Conservation (phyloP, 2,113 vertebrate genomes). For the Haliaeetus leucogaster region DNA sequence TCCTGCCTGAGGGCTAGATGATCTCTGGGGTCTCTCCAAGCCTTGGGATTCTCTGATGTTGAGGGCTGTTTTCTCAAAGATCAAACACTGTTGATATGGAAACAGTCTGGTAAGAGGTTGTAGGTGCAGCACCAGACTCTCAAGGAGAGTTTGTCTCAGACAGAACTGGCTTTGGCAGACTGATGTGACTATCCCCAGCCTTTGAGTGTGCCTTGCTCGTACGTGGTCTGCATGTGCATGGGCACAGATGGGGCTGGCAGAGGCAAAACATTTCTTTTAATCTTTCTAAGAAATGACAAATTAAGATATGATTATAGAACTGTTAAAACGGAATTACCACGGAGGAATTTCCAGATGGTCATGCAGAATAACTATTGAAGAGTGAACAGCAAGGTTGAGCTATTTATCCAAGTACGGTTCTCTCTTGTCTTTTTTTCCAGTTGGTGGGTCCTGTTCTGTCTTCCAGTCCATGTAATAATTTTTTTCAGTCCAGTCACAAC, state of each 20-base stretch:
- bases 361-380: slow-evolving; percentile 10
- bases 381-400: slow-evolving; percentile 8
- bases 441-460: neutral
- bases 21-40: neutral
- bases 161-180: neutral
- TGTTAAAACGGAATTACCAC: slow-evolving; percentile 38
- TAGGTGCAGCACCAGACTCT: neutral
- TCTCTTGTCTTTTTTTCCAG: neutral
- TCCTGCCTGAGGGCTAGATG: neutral
- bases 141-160: neutral
- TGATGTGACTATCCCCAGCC: neutral
- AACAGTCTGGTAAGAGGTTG: neutral
- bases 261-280: slow-evolving; percentile 13
- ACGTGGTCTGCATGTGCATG: neutral
- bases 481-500: neutral
- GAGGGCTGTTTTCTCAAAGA: neutral
- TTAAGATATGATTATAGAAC: slow-evolving; percentile 48
- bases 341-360: slow-evolving; percentile 53
- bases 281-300: slow-evolving; percentile 54
- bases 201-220: neutral
- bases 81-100: neutral
- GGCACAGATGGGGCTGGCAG: slow-evolving; percentile 27
- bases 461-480: neutral
- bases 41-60: neutral
- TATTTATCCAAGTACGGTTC: neutral